phyloP scores from a whole-genome alignment of 1,140 invertebrate species.

The Leucophenga varia region DNA sequence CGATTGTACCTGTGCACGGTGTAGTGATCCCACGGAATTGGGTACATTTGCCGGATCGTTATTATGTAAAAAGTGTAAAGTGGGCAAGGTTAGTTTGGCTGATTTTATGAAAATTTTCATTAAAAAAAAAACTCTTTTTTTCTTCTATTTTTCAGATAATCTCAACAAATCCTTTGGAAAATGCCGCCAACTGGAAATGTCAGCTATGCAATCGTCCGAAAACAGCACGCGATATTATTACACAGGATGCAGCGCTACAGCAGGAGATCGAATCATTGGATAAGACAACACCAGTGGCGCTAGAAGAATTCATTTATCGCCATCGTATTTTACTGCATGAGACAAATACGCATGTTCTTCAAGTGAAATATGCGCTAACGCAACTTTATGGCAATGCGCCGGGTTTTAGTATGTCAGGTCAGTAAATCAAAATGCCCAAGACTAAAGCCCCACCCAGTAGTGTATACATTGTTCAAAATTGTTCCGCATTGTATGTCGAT shows the following conservation, averaged over 20 bases:
- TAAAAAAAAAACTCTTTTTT: neutral
- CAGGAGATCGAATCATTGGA: slow-evolving; percentile 63
- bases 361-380: slow-evolving; percentile 66
- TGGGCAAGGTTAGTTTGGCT: slow-evolving; percentile 46
- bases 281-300: slow-evolving; percentile 58
- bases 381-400: slow-evolving; percentile 67
- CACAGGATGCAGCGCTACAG: slow-evolving; percentile 63
- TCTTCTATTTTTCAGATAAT: slow-evolving; percentile 55
- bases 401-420: slow-evolving; percentile 61
- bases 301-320: slow-evolving; percentile 66
- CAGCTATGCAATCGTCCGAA: slow-evolving; percentile 62
- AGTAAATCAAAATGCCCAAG: slow-evolving; percentile 15
- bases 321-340: slow-evolving; percentile 63
- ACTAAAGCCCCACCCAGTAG: no score
- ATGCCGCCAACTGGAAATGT: slow-evolving; percentile 65
- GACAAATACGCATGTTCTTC: slow-evolving; percentile 66
- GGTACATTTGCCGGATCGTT: slow-evolving; percentile 65
- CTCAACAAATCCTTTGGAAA: slow-evolving; percentile 63
- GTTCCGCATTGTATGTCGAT: neutral
- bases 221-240: slow-evolving; percentile 61
- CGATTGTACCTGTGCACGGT: slow-evolving; percentile 64
- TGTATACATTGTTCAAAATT: neutral
- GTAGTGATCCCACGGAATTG: slow-evolving; percentile 66
- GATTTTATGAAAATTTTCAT: slow-evolving; percentile 2
- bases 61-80: slow-evolving; percentile 63